These are phyloP conservation scores for Syritta pipiens DNA, from an alignment of 2,888 invertebrate genomes.

Conservation along the genomic window DNA sequence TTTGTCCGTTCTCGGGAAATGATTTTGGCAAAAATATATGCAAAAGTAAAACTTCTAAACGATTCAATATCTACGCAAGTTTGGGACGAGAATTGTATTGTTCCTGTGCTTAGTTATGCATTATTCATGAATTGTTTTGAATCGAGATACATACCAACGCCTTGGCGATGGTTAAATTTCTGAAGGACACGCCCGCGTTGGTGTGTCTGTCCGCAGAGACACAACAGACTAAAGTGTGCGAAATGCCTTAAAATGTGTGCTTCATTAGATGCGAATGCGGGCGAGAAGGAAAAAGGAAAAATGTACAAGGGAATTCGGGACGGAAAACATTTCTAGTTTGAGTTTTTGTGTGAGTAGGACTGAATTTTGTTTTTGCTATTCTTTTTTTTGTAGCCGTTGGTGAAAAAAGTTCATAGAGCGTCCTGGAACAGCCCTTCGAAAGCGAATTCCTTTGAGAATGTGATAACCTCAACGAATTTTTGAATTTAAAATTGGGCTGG, in stretches of 20 bases:
- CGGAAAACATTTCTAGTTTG: no score
- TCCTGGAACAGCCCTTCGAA: no score
- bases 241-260: constrained; percentile 17
- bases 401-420: no score
- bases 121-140: constrained; percentile 18
- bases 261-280: constrained; percentile 9
- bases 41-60: not conserved
- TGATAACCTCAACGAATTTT: no score
- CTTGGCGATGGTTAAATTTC: not conserved
- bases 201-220: constrained; percentile 7
- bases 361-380: no score
- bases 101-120: not conserved
- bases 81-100: not conserved
- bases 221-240: constrained; percentile 7
- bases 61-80: not conserved
- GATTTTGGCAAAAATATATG: not conserved
- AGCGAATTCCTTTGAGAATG: no score
- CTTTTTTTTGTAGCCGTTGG: no score
- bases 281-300: not conserved
- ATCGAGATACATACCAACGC: constrained; percentile 6
- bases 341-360: no score
- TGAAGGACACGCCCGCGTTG: not conserved
- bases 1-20: not conserved
- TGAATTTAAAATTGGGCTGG: no score
- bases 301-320: no score